Conservation (phyloP, 2,797 vertebrate species). For the Zalophus californianus region DNA sequence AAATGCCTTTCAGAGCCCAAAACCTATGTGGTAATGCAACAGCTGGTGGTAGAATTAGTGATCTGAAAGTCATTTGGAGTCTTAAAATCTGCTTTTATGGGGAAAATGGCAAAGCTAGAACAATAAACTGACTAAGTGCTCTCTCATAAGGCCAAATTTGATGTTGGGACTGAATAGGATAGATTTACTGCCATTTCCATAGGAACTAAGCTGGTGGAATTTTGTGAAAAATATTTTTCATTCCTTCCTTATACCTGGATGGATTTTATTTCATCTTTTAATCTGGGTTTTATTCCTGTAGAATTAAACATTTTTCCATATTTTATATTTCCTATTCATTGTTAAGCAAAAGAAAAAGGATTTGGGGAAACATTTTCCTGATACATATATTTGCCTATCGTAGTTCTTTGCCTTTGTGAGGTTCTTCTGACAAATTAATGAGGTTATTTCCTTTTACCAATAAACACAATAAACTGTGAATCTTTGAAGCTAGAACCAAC, state of each 20-base stretch:
- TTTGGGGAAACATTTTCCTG: not conserved
- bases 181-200: not conserved
- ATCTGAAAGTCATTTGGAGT: conserved; percentile 72
- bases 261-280: not conserved
- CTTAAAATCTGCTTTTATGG: conserved; percentile 70
- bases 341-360: not conserved
- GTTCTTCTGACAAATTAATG: not conserved
- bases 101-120: conserved; percentile 45
- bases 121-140: conserved; percentile 16
- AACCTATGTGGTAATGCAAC: conserved; percentile 58
- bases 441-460: not conserved
- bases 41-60: conserved; percentile 66
- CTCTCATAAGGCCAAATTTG: not conserved
- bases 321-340: not conserved
- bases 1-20: conserved; percentile 59
- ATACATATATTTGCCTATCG: not conserved
- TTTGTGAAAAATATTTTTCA: not conserved
- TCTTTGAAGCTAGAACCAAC: not conserved
- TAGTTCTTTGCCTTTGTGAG: not conserved
- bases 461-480: not conserved
- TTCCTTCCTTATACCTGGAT: not conserved
- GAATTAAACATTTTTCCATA: not conserved
- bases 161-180: not conserved
- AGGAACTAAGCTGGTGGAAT: not conserved
- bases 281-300: not conserved